Evolutionary conservation across 2,113 vertebrate genomes (phyloP), one percentile per base, ranked within the genome.

Genomic region (Podarcis cretensis): DNA sequence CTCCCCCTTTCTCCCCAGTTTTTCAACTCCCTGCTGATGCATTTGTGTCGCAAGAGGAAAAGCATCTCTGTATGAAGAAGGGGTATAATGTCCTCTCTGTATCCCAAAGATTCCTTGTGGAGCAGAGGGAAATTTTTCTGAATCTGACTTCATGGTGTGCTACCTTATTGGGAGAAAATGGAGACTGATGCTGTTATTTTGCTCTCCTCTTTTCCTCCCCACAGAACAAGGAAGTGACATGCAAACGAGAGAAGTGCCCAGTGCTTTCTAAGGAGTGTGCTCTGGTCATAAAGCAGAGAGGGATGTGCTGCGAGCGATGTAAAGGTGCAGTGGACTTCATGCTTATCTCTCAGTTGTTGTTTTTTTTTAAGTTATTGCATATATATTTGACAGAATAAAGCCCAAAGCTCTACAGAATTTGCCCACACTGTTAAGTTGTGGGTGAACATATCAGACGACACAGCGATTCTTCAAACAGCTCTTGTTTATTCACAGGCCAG

Each of bases 201-300:
- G 59, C 84, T 91, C 91, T 91, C 59, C 89, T 10, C 92, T 90
- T 94, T 66, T 90, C 43, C 87, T 82, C 30, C 81, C 73, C 76
- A 75, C 95, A 99, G 99, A 98, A 99, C 23, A 98, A 98, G 90
- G 99, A 99, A 94, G 99, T 98, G 79, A 98, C 98, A 65, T 99
- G 99, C 92, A 99, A 98, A 90, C 98, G 99, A 94, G 99, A 99
- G 96, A 99, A 98, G 93, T 99, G 99, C 91, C 98, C 98, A 0
- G 92, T 95, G 75, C 97, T 99, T 79, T 97, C 98, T 4, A 97
- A 98, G 81, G 98, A 99, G 95, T 99, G 99, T 32, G 98, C 98
- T 43, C 97, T 99, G 89, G 98, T 98, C 93, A 96, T 99, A 93
- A 99, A 99, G 91, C 98, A 99, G 96, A 98, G 97, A 5, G 98